Conservation (phyloP, 2,113 vertebrate genomes). For the Sisor rabdophorus region DNA sequence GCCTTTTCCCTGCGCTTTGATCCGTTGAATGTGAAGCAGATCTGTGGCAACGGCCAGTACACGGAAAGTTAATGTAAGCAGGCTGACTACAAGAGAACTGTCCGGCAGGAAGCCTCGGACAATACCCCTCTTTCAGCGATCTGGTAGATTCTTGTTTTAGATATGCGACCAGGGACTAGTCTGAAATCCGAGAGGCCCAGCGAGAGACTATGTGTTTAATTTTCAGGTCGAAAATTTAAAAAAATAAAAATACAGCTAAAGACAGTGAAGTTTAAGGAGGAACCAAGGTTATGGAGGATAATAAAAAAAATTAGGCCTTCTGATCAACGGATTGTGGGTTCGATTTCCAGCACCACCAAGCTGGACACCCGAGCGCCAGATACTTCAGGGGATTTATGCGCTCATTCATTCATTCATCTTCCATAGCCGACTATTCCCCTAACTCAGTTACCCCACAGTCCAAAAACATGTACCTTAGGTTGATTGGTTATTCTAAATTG, state of each 20-base stretch:
- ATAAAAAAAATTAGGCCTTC: no score
- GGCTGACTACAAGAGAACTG: conserved; percentile 43
- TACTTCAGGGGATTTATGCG: background rate
- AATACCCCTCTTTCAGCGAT: conserved; percentile 57
- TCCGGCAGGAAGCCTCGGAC: conserved; percentile 23
- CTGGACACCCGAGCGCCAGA: no score
- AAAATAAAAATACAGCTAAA: background rate
- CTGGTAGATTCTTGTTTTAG: conserved; percentile 37
- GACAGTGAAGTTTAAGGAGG: background rate
- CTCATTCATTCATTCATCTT: no score
- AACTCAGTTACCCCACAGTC: no score
- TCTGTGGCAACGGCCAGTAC: conserved; percentile 45
- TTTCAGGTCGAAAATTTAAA: conserved; percentile 5
- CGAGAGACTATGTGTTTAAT: conserved; percentile 2
- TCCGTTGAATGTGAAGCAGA: conserved; percentile 64
- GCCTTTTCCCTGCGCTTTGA: conserved; percentile 56
- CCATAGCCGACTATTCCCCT: no score
- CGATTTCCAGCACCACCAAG: no score
- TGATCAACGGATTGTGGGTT: no score
- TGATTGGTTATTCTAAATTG: no score
- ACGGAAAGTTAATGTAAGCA: conserved; percentile 49
- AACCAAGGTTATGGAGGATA: background rate
- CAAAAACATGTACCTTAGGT: no score
- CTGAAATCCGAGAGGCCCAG: background rate
- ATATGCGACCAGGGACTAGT: conserved; percentile 48